Conservation (phyloP, 2,797 vertebrate species). For the Poeciliopsis turneri region DNA sequence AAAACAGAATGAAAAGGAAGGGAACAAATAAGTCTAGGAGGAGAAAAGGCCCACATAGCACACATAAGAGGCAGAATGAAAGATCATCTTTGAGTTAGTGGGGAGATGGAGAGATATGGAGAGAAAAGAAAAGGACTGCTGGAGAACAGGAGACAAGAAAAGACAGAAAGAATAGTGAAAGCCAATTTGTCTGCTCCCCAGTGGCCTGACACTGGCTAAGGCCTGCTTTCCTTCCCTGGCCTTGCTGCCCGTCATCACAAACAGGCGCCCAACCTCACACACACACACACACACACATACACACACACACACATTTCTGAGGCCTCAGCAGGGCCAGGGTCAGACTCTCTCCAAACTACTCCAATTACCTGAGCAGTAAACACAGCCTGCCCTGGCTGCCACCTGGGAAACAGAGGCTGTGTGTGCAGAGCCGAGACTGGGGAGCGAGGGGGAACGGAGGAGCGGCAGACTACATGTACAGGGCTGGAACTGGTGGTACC, state of each 20-base stretch:
- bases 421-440: slow-evolving; percentile 46
- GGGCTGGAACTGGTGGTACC: slow-evolving; percentile 58
- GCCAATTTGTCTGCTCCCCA: slow-evolving; percentile 76
- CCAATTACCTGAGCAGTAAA: slow-evolving; percentile 80
- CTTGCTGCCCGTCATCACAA: slow-evolving; percentile 72
- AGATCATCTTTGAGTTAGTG: slow-evolving; percentile 60
- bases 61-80: slow-evolving; percentile 54
- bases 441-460: slow-evolving; percentile 37
- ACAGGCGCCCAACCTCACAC: slow-evolving; percentile 17
- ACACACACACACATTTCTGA: slow-evolving; percentile 22
- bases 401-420: slow-evolving; percentile 62
- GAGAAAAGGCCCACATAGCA: slow-evolving; percentile 40
- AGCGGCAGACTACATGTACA: slow-evolving; percentile 66
- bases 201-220: slow-evolving; percentile 73
- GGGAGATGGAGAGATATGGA: slow-evolving; percentile 54
- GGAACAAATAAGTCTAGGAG: slow-evolving; percentile 45
- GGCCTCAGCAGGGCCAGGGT: slow-evolving; percentile 61
- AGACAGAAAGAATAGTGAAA: slow-evolving; percentile 69
- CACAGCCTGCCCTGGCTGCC: slow-evolving; percentile 67
- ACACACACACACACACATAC: not conserved
- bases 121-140: slow-evolving; percentile 50
- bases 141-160: slow-evolving; percentile 63
- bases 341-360: slow-evolving; percentile 73
- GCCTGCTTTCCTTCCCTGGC: slow-evolving; percentile 65
- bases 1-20: slow-evolving; percentile 30